Evolutionary conservation across 2,113 vertebrate genomes (phyloP).

Genomic region (Oxyruncus cristatus): DNA sequence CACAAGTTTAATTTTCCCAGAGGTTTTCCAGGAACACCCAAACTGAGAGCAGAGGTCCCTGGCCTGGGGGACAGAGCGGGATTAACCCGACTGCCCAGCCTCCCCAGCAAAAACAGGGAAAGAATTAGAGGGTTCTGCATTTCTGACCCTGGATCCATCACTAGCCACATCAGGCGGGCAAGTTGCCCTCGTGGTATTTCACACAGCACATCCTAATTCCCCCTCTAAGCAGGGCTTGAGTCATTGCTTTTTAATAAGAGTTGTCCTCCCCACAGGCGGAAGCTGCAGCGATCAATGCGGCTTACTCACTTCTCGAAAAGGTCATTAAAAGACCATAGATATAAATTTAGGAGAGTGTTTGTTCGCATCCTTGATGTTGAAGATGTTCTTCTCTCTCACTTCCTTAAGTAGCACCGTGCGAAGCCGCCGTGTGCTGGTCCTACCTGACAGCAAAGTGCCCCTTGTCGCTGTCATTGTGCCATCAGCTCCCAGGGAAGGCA

Average conservation of each 20-base stretch:
- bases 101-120: slow-evolving; percentile 4
- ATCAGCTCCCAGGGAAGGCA: neutral
- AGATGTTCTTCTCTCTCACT: slow-evolving; percentile 22
- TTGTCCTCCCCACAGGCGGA: slow-evolving; percentile 43
- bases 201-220: slow-evolving; percentile 1
- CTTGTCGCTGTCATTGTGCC: neutral
- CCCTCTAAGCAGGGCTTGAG: slow-evolving; percentile 45
- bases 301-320: slow-evolving; percentile 50
- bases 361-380: slow-evolving; percentile 45
- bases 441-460: neutral
- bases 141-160: neutral
- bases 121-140: neutral
- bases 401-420: neutral
- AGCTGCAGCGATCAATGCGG: slow-evolving; percentile 36
- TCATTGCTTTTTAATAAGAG: slow-evolving; percentile 58
- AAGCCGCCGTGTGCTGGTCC: accelerated
- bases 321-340: slow-evolving; percentile 60
- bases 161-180: neutral
- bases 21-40: neutral
- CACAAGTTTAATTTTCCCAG: neutral
- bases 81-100: neutral
- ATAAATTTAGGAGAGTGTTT: slow-evolving; percentile 45
- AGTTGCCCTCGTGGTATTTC: slow-evolving; percentile 40
- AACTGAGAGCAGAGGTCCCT: neutral
- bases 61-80: neutral